Percentiles rank a stretch among this genome's conserved stretches.
Conservation (phyloP, 2,797 vertebrate genomes). For the Scyliorhinus canicula region DNA sequence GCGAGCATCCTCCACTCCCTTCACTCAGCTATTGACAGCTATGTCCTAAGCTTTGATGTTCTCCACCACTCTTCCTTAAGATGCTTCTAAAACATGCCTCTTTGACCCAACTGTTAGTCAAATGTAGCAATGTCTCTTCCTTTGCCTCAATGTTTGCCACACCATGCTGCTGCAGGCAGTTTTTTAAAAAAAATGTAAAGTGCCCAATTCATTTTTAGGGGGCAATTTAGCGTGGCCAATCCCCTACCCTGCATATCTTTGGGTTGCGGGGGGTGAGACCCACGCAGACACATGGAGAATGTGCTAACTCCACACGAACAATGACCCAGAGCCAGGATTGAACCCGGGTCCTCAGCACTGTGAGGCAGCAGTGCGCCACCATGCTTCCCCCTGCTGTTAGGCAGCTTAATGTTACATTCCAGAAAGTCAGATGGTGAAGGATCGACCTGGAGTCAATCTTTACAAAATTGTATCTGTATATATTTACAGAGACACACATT, state of each 20-base stretch:
- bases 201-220: too few relatives aligned
- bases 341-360: too few relatives aligned
- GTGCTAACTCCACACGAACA: too few relatives aligned
- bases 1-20: neutral
- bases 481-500: neutral
- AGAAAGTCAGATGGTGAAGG: neutral
- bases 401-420: neutral
- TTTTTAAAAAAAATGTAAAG: too few relatives aligned
- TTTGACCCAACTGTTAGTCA: neutral
- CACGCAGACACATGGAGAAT: too few relatives aligned
- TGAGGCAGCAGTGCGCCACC: too few relatives aligned
- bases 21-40: neutral
- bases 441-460: neutral
- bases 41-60: neutral
- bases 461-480: neutral
- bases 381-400: too few relatives aligned
- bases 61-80: neutral
- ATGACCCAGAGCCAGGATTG: too few relatives aligned
- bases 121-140: neutral
- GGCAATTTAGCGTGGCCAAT: too few relatives aligned
- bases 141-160: neutral
- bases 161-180: too few relatives aligned
- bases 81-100: neutral
- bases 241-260: too few relatives aligned
- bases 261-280: too few relatives aligned